These are phyloP conservation scores for Myanophis thanlyinensis DNA, from an alignment of 2,113 vertebrate species.

Conservation along the genomic window DNA sequence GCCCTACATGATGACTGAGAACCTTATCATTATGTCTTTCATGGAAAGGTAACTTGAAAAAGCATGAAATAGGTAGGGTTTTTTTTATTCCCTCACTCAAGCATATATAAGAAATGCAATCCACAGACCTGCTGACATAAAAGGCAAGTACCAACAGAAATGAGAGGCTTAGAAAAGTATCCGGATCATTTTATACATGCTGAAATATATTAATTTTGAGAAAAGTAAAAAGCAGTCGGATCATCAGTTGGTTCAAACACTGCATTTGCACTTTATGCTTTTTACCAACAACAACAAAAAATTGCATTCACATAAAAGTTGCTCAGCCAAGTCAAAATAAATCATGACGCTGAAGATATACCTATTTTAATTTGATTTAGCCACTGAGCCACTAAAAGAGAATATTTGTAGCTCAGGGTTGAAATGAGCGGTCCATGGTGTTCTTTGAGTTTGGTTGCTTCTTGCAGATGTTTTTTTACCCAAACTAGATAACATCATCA, in stretches of 20 bases:
- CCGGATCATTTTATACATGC: slow-evolving; percentile 19
- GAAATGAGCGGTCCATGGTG: no score
- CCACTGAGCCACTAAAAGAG: no score
- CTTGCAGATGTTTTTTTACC: no score
- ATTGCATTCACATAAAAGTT: background rate
- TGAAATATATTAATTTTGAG: background rate
- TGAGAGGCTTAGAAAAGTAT: slow-evolving; percentile 12
- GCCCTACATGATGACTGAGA: background rate
- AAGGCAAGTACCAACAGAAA: background rate
- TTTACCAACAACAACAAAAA: background rate
- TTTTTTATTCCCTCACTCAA: background rate
- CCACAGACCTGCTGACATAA: slow-evolving; percentile 21
- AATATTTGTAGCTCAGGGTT: no score
- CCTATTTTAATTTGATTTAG: background rate
- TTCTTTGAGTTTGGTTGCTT: no score
- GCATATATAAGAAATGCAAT: slow-evolving; percentile 12
- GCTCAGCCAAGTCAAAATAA: background rate
- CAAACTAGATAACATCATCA: no score
- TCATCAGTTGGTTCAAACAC: background rate
- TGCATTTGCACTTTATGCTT: background rate
- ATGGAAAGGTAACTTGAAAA: slow-evolving; percentile 7
- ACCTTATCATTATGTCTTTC: slow-evolving; percentile 15
- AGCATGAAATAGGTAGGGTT: background rate
- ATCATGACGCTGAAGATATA: background rate
- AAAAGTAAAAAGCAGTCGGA: background rate